Evolutionary conservation across 2,113 vertebrate species (phyloP).

Genomic region (Hoplias malabaricus): DNA sequence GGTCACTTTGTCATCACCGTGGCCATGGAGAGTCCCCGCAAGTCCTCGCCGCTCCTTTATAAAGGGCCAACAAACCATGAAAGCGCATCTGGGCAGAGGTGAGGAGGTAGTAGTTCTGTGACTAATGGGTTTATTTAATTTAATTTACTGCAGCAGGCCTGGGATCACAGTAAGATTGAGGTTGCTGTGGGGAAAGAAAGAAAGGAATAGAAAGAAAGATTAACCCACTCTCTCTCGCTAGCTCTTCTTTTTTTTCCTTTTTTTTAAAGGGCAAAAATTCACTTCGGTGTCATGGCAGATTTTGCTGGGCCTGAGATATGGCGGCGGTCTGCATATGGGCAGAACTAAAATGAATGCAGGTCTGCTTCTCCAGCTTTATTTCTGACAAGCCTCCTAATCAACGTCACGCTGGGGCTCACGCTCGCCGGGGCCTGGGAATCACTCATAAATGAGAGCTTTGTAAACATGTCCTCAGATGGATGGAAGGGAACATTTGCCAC

Average conservation of each 20-base stretch:
- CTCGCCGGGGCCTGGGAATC: conserved; percentile 54
- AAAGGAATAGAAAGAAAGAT: conserved; percentile 73
- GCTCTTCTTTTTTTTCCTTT: background rate
- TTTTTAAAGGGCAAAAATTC: conserved; percentile 62
- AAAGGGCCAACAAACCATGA: conserved; percentile 70
- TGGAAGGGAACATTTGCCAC: conserved; percentile 44
- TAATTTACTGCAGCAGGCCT: conserved; percentile 66
- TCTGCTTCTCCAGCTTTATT: conserved; percentile 68
- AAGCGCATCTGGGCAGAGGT: conserved; percentile 70
- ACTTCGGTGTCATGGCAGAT: conserved; percentile 69
- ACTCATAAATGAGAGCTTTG: conserved; percentile 71
- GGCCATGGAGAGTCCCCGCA: conserved; percentile 52
- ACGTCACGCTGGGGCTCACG: conserved; percentile 59
- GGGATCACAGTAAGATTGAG: conserved; percentile 66
- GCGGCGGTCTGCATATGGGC: conserved; percentile 65
- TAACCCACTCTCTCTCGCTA: conserved; percentile 51
- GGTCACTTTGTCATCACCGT: conserved; percentile 60
- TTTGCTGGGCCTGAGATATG: conserved; percentile 58
- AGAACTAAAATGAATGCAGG: conserved; percentile 75
- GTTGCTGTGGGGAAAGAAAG: conserved; percentile 65
- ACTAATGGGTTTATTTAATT: conserved; percentile 79
- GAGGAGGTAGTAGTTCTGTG: conserved; percentile 69
- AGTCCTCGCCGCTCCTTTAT: conserved; percentile 63
- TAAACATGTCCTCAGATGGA: conserved; percentile 67
- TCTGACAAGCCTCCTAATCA: conserved; percentile 68